Base-by-base conservation (phyloP, 30 jellyfish, hydroid and myxozoan species). In the Phacellophora camtschatica region DNA sequence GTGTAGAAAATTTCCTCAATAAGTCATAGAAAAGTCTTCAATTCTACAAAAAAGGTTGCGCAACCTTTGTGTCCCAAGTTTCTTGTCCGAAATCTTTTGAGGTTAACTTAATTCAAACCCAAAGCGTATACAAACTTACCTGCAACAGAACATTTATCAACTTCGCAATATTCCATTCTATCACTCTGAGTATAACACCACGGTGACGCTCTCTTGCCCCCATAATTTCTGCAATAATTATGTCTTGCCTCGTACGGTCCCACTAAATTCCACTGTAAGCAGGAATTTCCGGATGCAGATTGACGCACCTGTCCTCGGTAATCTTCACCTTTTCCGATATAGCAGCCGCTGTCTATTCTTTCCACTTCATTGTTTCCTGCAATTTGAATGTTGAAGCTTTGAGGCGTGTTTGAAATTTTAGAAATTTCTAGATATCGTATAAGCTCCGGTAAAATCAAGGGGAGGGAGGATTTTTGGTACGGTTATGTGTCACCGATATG, bases 181-280 rank as follows among this genome's bases (percentile, higher is more conserved):
- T 71, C 77, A 58, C 51, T 56, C 22, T 66, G 15, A 0, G 56
- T 70, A 46, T 18, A 76, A 78, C 97, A 83, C 95, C 92, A 89
- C 16, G 97, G 97, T 1, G 89, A 95, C 32, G 59, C 87, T 64
- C 51, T 64, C 27, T 66, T 55, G 31, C 90, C 90, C 0, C 82
- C 90, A 32, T 68, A 88, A 28, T 78, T 88, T 54, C 97, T 74
- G 59, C 97, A 88, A 46, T 88, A 88, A 9, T 84, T 69, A 41
- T 88, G 97, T 46, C 89, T 74, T 1, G 89, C 87, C 34, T 83
- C 86, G 51, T 88, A 78, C 2, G 83, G 50, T 9, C 95, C 89
- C 31, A 88, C 77, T 15, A 54, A 20, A 34, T 67, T 88, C 97
- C 97, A 88, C 28, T 72, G 95, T 22, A 88, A 46, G 43, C 97